Conservation (phyloP, 2,797 vertebrate species). For the Rhinoraja longicauda region DNA sequence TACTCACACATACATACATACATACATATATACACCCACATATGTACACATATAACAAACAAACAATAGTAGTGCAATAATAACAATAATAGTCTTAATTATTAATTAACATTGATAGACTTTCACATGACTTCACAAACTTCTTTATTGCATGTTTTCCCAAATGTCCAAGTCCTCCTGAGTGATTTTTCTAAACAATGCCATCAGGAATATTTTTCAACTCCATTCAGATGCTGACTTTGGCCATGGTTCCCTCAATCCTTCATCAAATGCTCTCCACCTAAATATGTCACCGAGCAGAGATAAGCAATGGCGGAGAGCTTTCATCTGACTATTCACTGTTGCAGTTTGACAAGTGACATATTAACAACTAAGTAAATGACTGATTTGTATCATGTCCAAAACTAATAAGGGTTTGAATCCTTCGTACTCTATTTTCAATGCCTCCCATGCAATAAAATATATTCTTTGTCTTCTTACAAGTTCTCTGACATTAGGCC, state of each 20-base stretch:
- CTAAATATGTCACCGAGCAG: not conserved
- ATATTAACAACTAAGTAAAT: not conserved
- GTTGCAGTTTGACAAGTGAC: not conserved
- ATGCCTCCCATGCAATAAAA: not conserved
- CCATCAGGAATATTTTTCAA: not conserved
- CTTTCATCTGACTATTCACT: not conserved
- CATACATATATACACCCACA: no score
- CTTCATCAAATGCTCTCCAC: not conserved
- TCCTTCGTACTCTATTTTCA: not conserved
- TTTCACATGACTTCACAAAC: not conserved
- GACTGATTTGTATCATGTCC: not conserved
- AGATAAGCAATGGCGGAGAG: not conserved
- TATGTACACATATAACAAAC: no score
- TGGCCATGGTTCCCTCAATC: not conserved
- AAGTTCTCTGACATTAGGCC: not conserved
- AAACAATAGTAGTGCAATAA: no score
- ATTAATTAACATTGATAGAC: no score
- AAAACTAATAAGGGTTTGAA: not conserved
- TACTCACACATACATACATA: no score
- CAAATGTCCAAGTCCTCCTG: not conserved
- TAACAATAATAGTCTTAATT: no score
- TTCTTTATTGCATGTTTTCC: slow-evolving; percentile 9
- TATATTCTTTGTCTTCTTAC: not conserved
- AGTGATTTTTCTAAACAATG: not conserved
- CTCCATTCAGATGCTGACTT: not conserved